These are phyloP conservation scores for Austrolebias charrua DNA, from an alignment of 2,797 vertebrate species.

Conservation along the genomic window DNA sequence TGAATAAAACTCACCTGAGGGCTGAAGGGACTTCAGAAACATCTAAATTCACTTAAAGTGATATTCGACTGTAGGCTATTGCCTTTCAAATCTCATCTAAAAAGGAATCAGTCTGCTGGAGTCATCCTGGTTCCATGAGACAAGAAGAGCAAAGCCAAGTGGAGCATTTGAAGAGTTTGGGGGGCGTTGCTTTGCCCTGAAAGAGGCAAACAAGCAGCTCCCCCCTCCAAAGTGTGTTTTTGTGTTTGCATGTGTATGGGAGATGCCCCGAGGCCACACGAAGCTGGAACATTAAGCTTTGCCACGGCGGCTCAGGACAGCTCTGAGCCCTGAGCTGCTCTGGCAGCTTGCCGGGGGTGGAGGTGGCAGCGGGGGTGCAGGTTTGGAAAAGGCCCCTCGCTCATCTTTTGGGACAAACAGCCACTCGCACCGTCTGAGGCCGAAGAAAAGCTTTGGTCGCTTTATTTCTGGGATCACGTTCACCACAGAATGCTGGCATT, in stretches of 20 bases:
- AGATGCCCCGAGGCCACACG: slow-evolving; percentile 67
- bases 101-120: slow-evolving; percentile 13
- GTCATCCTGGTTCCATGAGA: not conserved
- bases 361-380: slow-evolving; percentile 46
- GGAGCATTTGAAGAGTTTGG: slow-evolving; percentile 33
- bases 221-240: slow-evolving; percentile 45
- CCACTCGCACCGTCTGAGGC: slow-evolving; percentile 10
- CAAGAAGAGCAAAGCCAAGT: slow-evolving; percentile 11
- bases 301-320: slow-evolving; percentile 65
- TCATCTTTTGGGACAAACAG: slow-evolving; percentile 36
- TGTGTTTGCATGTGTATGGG: slow-evolving; percentile 52
- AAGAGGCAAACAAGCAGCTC: slow-evolving; percentile 30
- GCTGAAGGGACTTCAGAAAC: not conserved
- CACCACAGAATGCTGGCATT: slow-evolving; percentile 28
- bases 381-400: slow-evolving; percentile 46
- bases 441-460: slow-evolving; percentile 26
- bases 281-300: slow-evolving; percentile 74
- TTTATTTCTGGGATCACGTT: slow-evolving; percentile 32
- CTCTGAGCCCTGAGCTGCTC: slow-evolving; percentile 70
- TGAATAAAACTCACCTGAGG: not conserved
- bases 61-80: not conserved
- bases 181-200: slow-evolving; percentile 16
- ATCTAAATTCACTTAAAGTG: not conserved
- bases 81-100: not conserved
- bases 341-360: slow-evolving; percentile 68